Evolutionary conservation across 1,140 invertebrate genomes (phyloP), one percentile per base, ranked within the genome.

Genomic region (Temnothorax nylanderi): DNA sequence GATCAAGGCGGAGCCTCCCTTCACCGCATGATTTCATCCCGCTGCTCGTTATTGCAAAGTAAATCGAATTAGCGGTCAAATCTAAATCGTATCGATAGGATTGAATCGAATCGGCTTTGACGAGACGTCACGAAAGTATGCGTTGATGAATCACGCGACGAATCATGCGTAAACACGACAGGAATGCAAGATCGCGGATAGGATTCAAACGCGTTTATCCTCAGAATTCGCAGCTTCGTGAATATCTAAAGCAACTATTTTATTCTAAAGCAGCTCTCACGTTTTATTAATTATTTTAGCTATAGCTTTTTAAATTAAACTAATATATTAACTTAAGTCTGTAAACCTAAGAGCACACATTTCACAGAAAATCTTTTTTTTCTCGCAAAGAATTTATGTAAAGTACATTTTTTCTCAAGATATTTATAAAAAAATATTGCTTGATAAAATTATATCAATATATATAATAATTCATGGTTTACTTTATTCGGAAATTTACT

Each of bases 21-120:
- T 87, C 47, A 37, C 56, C 78, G 62, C 74, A 88, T 84, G 75
- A 91, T 89, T 90, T 90, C 85, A 77, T 81, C 75, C 51, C 64
- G 51, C 49, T 13, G 41, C 60, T 65, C 64, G 21, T 64, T 37
- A 47, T 84, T 34, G 78, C 74, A 77, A 81, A 44, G 49, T 81
- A 88, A 90, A 90, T 91, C 87, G 84, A 90, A 91, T 91, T 90
- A 91, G 81, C 41, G 41, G 84, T 75, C 87, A 74, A 64, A 85
- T 76, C 75, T 65, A 47, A 54, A 62, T 72, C 54, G 32, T 60
- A 82, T 86, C 60, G 82, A 65, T 85, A 47, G 82, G 54, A 64
- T 62, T 80, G 74, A 60, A 72, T 81, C 44, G 64, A 91, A 91
- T 90, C 89, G 78, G 74, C 87, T 56, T 81, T 89, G 65, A 80